A percentile compares a stretch with the other conserved stretches of the same genome.
These are phyloP conservation scores for Oscheius sp. DNA, from an alignment of 1,140 invertebrate genomes.

Conservation along the genomic window DNA sequence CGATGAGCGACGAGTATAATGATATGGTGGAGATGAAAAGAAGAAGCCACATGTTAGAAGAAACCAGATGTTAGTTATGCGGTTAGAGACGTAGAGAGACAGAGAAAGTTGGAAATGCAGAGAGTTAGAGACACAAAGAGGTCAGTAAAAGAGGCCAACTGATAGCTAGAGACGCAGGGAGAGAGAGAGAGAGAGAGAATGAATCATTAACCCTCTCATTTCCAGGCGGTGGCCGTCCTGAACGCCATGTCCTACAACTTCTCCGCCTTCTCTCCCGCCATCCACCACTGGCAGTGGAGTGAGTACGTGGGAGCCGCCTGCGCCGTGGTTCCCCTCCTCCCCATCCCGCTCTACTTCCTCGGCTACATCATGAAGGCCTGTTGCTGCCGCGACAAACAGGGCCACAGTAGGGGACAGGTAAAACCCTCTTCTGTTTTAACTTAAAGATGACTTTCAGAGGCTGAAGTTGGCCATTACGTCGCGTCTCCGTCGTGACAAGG, in stretches of 20 bases:
- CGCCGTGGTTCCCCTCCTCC: conserved; percentile 52
- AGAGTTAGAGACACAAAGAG: no score
- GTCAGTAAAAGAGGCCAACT: no score
- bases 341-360: conserved; percentile 54
- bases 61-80: no score
- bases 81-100: no score
- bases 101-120: no score
- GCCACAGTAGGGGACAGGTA: conserved; percentile 17
- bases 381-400: conserved; percentile 21
- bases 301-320: conserved; percentile 53
- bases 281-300: conserved; percentile 50
- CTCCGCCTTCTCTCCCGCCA: conserved; percentile 46
- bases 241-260: conserved; percentile 54
- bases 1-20: no score
- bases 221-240: conserved; percentile 53
- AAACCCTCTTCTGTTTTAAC: neutral
- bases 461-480: conserved; percentile 49
- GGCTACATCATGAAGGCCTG: conserved; percentile 46
- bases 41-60: no score
- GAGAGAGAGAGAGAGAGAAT: no score
- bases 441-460: conserved; percentile 40
- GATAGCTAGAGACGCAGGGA: no score
- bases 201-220: no score
- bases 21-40: no score
- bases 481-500: conserved; percentile 47